Evolutionary conservation across 2,888 invertebrate genomes (phyloP).

Genomic region (Drosophila cracens): DNA sequence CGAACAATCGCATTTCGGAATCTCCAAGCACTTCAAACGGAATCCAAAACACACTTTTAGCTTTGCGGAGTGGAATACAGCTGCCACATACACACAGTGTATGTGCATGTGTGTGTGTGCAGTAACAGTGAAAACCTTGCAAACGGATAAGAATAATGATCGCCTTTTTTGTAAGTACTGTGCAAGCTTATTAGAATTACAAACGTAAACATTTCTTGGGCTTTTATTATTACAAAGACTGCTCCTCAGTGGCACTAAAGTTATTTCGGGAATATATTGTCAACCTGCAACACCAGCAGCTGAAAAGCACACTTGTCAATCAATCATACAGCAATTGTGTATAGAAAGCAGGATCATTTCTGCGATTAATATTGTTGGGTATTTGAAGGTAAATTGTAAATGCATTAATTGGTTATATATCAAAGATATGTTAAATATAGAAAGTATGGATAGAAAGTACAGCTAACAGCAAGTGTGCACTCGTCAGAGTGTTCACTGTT

Average conservation of each 20-base stretch:
- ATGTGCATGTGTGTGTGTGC: background rate
- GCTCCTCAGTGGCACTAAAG: background rate
- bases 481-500: background rate
- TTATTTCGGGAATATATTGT: background rate
- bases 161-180: background rate
- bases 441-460: no score
- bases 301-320: background rate
- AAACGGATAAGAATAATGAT: background rate
- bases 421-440: background rate
- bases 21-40: background rate
- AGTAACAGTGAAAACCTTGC: background rate
- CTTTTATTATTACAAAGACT: background rate
- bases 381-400: background rate
- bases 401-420: background rate
- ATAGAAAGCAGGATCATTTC: background rate
- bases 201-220: background rate
- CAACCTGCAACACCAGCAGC: background rate
- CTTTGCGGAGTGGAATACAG: background rate
- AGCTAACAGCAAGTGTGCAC: background rate
- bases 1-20: slow-evolving; percentile 3
- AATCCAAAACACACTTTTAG: background rate
- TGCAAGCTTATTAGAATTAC: background rate
- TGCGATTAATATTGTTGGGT: background rate
- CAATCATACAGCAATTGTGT: background rate
- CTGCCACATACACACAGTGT: background rate